phyloP scores from a whole-genome alignment of 64 coral and sea anemone species.

The Acropora yongei region DNA sequence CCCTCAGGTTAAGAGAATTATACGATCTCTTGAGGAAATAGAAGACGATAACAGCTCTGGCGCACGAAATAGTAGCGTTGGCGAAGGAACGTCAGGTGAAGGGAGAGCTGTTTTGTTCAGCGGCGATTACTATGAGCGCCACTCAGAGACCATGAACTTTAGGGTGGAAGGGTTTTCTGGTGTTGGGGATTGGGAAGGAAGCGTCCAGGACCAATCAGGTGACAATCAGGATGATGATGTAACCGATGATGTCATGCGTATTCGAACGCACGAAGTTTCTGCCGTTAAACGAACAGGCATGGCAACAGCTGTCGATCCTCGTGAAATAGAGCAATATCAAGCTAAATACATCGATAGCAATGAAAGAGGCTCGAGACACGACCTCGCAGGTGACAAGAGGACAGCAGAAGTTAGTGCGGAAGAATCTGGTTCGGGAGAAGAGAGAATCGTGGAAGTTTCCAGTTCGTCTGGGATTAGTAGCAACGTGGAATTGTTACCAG shows the following conservation, averaged over 20 bases:
- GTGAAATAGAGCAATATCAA: conserved; percentile 22
- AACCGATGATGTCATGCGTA: conserved; percentile 24
- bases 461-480: conserved; percentile 1
- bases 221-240: conserved; percentile 27
- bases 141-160: conserved; percentile 31
- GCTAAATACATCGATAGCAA: neutral
- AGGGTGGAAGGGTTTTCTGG: conserved; percentile 3
- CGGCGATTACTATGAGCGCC: conserved; percentile 27
- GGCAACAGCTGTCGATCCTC: conserved; percentile 20
- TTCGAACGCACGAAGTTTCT: neutral
- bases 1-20: conserved; percentile 2
- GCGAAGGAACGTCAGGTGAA: neutral
- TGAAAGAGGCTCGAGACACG: neutral
- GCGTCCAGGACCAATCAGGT: neutral
- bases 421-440: neutral
- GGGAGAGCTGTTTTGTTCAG: neutral
- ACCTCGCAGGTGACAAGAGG: neutral
- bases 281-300: conserved; percentile 15
- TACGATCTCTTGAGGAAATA: conserved; percentile 37
- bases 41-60: conserved; percentile 36
- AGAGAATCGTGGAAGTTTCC: neutral
- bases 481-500: neutral
- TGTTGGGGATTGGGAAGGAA: conserved; percentile 23
- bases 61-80: neutral
- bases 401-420: neutral